A percentile compares a stretch with the other conserved stretches of the same genome.
Conservation (phyloP, 2,113 vertebrate species). For the Grammomys surdaster region DNA sequence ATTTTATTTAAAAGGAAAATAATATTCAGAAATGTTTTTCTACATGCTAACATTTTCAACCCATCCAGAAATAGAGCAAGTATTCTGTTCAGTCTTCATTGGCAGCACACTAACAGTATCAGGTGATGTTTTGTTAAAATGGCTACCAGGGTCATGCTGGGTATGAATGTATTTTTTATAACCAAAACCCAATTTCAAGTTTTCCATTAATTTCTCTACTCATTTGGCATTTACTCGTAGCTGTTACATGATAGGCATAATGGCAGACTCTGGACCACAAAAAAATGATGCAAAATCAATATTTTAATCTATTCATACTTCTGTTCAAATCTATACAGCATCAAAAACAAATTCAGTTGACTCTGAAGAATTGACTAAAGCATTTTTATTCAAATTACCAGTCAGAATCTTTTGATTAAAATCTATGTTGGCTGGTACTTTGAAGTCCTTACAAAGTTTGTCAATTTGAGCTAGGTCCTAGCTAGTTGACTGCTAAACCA, state of each 20-base stretch:
- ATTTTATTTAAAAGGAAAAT: not conserved
- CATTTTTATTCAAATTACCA: constrained; percentile 25
- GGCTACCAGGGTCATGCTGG: constrained; percentile 14
- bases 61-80: not conserved
- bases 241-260: not conserved
- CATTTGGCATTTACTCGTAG: constrained; percentile 46
- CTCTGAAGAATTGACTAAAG: constrained; percentile 13
- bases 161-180: constrained; percentile 5
- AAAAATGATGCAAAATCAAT: constrained; percentile 15
- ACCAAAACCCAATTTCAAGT: not conserved
- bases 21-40: not conserved
- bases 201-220: constrained; percentile 11
- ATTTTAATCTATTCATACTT: constrained; percentile 8
- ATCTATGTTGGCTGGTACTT: not conserved
- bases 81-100: not conserved
- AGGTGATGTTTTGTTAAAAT: constrained; percentile 69
- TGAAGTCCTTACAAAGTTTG: constrained; percentile 32
- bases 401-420: constrained; percentile 47
- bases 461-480: not conserved
- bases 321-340: constrained; percentile 4
- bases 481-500: not conserved
- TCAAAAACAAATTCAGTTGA: constrained; percentile 40
- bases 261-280: not conserved
- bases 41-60: constrained; percentile 1
- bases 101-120: constrained; percentile 68